Evolutionary conservation across 1,140 invertebrate genomes (phyloP).

Genomic region (Schlechtendalia chinensis): DNA sequence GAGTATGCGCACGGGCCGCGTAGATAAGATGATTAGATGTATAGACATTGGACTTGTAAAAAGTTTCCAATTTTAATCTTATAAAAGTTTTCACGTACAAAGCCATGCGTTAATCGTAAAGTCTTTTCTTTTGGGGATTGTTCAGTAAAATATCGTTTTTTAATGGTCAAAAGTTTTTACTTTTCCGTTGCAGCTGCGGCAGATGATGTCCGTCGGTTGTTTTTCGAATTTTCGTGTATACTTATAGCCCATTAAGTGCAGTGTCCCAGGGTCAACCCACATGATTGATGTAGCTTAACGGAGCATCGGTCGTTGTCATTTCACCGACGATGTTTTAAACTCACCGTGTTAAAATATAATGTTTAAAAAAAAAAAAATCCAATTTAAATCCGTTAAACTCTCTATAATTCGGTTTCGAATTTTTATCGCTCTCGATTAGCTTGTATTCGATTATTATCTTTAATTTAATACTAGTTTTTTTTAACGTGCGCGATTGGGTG

Average conservation of each 20-base stretch:
- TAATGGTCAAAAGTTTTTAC: not conserved
- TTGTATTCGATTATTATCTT: constrained; percentile 16
- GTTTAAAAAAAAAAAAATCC: constrained; percentile 1
- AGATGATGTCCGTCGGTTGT: constrained; percentile 7
- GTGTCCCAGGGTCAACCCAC: not conserved
- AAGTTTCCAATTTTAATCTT: constrained; percentile 18
- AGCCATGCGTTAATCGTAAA: not conserved
- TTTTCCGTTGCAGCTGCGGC: not conserved
- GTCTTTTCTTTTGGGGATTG: not conserved
- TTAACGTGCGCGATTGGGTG: not conserved
- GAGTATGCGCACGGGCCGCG: too few relatives aligned
- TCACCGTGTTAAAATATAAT: constrained; percentile 10
- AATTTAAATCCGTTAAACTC: constrained; percentile 45
- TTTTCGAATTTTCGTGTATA: constrained; percentile 1
- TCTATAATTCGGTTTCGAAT: constrained; percentile 21
- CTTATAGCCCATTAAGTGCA: not conserved
- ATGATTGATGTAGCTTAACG: constrained; percentile 17
- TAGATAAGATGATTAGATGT: too few relatives aligned
- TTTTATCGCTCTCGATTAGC: constrained; percentile 20
- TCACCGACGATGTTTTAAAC: constrained; percentile 1
- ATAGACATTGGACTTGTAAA: not conserved
- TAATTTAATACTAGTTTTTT: constrained; percentile 25
- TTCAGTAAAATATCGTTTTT: constrained; percentile 40
- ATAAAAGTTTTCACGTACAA: not conserved
- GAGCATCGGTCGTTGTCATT: not conserved